Evolutionary conservation across 64 coral and sea anemone genomes (phyloP).

Genomic region (Astreopora myriophthalma): DNA sequence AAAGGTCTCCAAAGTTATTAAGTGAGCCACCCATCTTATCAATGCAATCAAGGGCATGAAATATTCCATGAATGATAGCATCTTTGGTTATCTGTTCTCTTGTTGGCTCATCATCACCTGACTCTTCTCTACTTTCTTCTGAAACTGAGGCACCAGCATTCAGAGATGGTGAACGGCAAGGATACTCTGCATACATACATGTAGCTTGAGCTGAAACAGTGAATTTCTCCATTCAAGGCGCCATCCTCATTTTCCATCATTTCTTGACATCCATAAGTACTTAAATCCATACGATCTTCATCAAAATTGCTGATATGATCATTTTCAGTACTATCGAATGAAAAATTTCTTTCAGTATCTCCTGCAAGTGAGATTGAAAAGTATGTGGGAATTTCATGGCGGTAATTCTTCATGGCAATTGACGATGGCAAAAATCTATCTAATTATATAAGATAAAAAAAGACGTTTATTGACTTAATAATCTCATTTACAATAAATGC

Average conservation of each 20-base stretch:
- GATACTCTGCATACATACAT: background rate
- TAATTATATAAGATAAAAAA: no score
- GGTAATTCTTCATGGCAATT: no score
- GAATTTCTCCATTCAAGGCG: no score
- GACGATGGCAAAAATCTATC: no score
- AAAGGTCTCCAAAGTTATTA: slow-evolving; percentile 15
- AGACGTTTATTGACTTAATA: no score
- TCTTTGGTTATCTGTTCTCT: slow-evolving; percentile 14
- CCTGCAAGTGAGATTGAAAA: no score
- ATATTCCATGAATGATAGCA: background rate
- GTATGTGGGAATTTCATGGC: no score
- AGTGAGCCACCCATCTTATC: background rate
- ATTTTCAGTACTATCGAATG: no score
- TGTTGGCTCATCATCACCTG: background rate
- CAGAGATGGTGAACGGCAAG: background rate
- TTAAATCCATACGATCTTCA: background rate
- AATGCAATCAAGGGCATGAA: background rate
- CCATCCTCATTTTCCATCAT: background rate
- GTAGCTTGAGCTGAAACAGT: background rate
- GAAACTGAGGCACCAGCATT: background rate
- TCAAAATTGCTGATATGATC: no score
- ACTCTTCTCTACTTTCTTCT: background rate
- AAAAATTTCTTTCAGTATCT: no score
- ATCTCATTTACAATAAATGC: no score
- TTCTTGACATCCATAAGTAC: background rate